Base-by-base conservation (phyloP, 2,797 vertebrate genomes). In the Peromyscus eremicus region DNA sequence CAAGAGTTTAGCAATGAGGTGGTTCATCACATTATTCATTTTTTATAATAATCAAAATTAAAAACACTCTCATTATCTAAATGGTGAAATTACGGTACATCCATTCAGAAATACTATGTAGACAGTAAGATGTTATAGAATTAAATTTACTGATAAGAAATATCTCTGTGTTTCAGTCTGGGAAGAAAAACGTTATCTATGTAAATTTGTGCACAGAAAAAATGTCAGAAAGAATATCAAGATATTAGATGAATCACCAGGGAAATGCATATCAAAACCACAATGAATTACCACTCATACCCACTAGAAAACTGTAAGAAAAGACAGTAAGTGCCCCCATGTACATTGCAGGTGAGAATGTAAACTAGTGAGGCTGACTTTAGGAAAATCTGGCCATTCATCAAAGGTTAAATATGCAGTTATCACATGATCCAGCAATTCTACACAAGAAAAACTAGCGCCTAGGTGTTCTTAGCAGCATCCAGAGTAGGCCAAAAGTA, bases 181-280 rank as follows among this genome's bases (percentile, higher is more conserved):
- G n/a, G 14, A 86, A 89, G 85, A 94, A 95, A 94, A 95, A 84
- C 32, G 81, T 77, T 81, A 84, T 21, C 83, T 71, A 62, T 37
- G 11, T 85, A 97, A 91, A 89, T 68, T 46, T 52, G 43, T 86
- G 27, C 25, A 79, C 40, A 92, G 46, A 87, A 94, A 92, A 92
- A 91, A 12, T 29, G 5, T 82, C 73, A 71, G 37, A 55, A 92
- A 93, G 68, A n/a, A 86, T 60, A 87, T 62, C 70, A 95, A 94
- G 25, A 83, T 86, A 82, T 86, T 79, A 80, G 86, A 89, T 89
- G 37, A 87, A 52, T 66, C 49, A 87, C 25, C 8, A 91, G 82
- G 46, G 73, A 97, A 95, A 91, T 95, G 77, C 66, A 95, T 95
- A 94, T 60, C 77, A 93, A 95, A 95, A 73, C 57, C 81, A 93